phyloP scores from a whole-genome alignment of 2,888 invertebrate species.

The Cephus pulcher region DNA sequence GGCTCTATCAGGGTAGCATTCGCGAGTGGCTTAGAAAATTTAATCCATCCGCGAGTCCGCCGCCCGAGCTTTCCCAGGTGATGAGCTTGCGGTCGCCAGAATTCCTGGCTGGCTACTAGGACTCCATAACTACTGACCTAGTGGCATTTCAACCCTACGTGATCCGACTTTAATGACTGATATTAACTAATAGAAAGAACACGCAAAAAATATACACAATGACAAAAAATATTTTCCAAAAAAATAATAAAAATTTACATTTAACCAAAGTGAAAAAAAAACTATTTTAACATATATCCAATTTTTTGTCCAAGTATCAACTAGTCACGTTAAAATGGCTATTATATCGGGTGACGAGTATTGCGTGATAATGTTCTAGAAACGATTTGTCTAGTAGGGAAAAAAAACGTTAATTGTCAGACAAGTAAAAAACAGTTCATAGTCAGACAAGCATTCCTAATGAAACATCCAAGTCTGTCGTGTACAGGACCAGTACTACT shows the following conservation, averaged over 20 bases:
- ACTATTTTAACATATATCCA: background rate
- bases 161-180: background rate
- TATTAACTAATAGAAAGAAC: background rate
- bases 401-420: background rate
- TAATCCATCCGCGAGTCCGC: conserved; percentile 30
- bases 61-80: conserved; percentile 62
- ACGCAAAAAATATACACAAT: background rate
- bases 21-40: background rate
- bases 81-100: conserved; percentile 48
- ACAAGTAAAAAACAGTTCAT: background rate
- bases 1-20: conserved; percentile 12
- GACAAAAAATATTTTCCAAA: background rate
- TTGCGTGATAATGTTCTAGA: background rate
- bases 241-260: background rate
- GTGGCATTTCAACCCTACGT: background rate
- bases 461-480: conserved; percentile 2
- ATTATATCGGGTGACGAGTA: background rate
- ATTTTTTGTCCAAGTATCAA: background rate
- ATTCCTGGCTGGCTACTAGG: conserved; percentile 2
- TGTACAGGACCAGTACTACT: conserved; percentile 26
- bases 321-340: background rate
- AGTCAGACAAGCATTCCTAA: background rate
- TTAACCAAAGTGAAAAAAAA: background rate
- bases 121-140: background rate
- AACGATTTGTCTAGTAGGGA: background rate